These are phyloP conservation scores for Tetrax tetrax DNA, from an alignment of 2,113 vertebrate genomes.

Conservation along the genomic window DNA sequence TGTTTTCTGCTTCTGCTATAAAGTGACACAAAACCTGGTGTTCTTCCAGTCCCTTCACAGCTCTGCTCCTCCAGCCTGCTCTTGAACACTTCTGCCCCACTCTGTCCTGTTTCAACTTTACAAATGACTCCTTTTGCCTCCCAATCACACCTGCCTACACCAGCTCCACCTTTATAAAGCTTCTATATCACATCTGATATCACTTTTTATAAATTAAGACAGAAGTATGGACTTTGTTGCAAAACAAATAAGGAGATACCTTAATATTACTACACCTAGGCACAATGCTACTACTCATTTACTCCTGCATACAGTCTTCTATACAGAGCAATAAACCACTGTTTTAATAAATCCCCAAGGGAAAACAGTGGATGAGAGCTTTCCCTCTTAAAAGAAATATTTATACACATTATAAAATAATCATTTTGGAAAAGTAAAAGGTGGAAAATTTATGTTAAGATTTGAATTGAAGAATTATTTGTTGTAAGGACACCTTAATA, in stretches of 20 bases:
- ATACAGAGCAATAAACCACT: background rate
- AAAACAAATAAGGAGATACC: background rate
- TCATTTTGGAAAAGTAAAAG: background rate
- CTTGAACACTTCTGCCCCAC: background rate
- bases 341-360: background rate
- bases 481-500: background rate
- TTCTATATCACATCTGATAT: background rate
- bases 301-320: background rate
- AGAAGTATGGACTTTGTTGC: background rate
- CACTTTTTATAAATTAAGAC: background rate
- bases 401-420: background rate
- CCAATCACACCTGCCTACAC: background rate
- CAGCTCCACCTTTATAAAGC: background rate
- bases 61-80: background rate
- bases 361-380: background rate
- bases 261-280: background rate
- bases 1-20: background rate
- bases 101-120: background rate
- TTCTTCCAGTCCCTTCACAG: background rate
- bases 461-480: background rate
- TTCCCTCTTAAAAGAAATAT: background rate
- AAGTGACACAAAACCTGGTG: background rate
- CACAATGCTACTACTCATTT: background rate
- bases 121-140: background rate
- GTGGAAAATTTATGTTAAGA: background rate